These are phyloP conservation scores for Lophius piscatorius DNA, from an alignment of 2,113 vertebrate genomes.

Conservation along the genomic window DNA sequence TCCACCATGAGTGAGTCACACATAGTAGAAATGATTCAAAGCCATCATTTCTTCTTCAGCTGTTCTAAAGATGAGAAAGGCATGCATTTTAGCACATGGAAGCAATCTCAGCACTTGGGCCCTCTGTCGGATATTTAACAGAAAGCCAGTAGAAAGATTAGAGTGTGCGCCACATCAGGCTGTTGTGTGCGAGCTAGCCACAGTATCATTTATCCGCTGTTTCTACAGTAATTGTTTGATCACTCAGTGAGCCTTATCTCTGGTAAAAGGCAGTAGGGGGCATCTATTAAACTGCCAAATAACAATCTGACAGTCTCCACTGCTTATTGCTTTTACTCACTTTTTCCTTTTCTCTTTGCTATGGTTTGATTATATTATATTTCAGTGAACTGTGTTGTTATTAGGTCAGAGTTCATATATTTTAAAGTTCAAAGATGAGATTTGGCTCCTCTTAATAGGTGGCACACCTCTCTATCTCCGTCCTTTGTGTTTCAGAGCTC, in stretches of 20 bases:
- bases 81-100: slow-evolving; percentile 55
- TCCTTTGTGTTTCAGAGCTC: slow-evolving; percentile 84
- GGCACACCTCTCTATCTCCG: not conserved
- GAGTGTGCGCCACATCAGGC: slow-evolving; percentile 35
- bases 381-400: slow-evolving; percentile 1
- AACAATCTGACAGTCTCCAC: slow-evolving; percentile 7
- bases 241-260: slow-evolving; percentile 18
- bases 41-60: not conserved
- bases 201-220: slow-evolving; percentile 34
- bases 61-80: slow-evolving; percentile 23
- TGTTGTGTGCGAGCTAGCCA: slow-evolving; percentile 27
- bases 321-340: slow-evolving; percentile 13
- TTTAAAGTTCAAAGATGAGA: not conserved
- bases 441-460: not conserved
- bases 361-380: not conserved
- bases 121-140: slow-evolving; percentile 42
- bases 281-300: slow-evolving; percentile 37
- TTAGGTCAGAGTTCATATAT: not conserved
- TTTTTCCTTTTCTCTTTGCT: slow-evolving; percentile 1
- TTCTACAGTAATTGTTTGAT: slow-evolving; percentile 50
- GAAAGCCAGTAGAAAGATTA: slow-evolving; percentile 42
- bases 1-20: slow-evolving; percentile 95
- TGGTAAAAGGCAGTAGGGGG: slow-evolving; percentile 19
- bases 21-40: slow-evolving; percentile 20
- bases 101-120: slow-evolving; percentile 46